phyloP scores from a whole-genome alignment of 2,113 vertebrate genomes.

The Nanorana parkeri region DNA sequence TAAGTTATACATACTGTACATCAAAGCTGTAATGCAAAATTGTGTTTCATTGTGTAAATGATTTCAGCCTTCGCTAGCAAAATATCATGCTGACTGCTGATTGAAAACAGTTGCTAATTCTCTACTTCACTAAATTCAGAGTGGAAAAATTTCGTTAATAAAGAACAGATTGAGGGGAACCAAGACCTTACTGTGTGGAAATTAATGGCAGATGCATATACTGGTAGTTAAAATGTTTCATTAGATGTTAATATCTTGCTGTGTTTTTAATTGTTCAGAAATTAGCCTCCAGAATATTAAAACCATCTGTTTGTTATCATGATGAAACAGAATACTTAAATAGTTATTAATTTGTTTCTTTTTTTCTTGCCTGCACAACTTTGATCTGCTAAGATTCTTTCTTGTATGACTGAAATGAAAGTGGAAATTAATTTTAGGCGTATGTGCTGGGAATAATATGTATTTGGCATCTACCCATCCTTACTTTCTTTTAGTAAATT shows the following conservation, averaged over 20 bases:
- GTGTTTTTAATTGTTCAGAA: slow-evolving; percentile 98
- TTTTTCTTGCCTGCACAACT: slow-evolving; percentile 75
- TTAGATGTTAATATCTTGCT: slow-evolving; percentile 97
- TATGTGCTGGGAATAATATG: slow-evolving; percentile 61
- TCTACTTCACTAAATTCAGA: slow-evolving; percentile 91
- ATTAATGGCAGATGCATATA: slow-evolving; percentile 95
- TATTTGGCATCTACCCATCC: slow-evolving; percentile 12
- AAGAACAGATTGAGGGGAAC: slow-evolving; percentile 93
- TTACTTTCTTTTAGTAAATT: slow-evolving; percentile 64
- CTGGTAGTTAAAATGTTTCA: slow-evolving; percentile 97
- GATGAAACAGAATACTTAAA: slow-evolving; percentile 87
- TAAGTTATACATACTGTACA: slow-evolving; percentile 65
- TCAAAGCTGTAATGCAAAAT: slow-evolving; percentile 83
- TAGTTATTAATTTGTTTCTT: slow-evolving; percentile 84
- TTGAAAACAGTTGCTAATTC: slow-evolving; percentile 98
- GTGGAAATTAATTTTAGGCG: slow-evolving; percentile 67
- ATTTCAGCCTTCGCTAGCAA: slow-evolving; percentile 75
- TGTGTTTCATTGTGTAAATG: slow-evolving; percentile 77
- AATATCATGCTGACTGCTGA: slow-evolving; percentile 89
- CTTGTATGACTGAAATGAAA: slow-evolving; percentile 63
- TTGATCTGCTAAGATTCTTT: slow-evolving; percentile 74
- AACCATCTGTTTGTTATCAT: slow-evolving; percentile 95
- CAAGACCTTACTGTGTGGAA: slow-evolving; percentile 91
- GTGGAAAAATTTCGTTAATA: slow-evolving; percentile 87
- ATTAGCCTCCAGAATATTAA: slow-evolving; percentile 98